Conservation (phyloP, 2,113 vertebrate genomes). For the Condylura cristata region DNA sequence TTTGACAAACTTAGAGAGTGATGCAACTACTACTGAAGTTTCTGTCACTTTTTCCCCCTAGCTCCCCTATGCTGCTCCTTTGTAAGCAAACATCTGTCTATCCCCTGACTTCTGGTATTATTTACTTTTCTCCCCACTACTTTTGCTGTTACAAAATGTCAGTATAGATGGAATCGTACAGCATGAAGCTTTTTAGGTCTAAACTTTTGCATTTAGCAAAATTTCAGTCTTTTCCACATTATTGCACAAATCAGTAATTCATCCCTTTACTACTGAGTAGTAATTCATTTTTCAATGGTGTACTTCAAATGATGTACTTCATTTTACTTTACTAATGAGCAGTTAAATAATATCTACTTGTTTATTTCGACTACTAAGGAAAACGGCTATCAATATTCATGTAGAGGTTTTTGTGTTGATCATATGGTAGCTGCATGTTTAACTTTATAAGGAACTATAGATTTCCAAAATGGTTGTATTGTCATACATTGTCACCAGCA, state of each 20-base stretch:
- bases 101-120: neutral
- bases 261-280: neutral
- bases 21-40: neutral
- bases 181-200: neutral
- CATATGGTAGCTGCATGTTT: neutral
- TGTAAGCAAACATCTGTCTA: neutral
- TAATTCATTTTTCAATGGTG: too few relatives aligned
- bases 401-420: neutral
- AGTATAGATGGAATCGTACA: neutral
- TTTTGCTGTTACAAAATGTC: neutral
- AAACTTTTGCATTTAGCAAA: neutral
- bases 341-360: neutral
- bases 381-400: neutral
- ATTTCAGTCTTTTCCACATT: neutral
- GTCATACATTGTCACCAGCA: neutral
- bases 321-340: neutral
- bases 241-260: neutral
- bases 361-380: neutral
- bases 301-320: too few relatives aligned
- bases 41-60: too few relatives aligned
- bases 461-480: neutral
- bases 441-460: neutral
- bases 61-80: neutral
- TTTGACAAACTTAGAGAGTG: neutral
- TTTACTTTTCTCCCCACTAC: neutral